Evolutionary conservation across 2,888 invertebrate genomes (phyloP).

Genomic region (Dendrolimus houi): DNA sequence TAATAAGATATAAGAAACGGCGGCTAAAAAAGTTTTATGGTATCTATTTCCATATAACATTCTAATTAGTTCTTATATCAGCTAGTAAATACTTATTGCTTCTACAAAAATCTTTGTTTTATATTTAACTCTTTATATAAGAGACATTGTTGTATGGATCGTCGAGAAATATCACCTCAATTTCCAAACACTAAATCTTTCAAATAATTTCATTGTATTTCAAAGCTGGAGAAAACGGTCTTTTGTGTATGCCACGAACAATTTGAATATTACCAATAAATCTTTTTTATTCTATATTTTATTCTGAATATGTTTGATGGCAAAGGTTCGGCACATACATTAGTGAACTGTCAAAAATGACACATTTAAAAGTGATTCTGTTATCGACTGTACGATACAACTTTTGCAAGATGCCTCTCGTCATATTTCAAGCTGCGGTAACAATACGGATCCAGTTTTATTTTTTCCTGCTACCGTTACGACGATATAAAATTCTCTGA

Average conservation of each 20-base stretch:
- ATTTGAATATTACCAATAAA: constrained; percentile 5
- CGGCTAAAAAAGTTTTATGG: too few relatives aligned
- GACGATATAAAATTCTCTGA: constrained; percentile 5
- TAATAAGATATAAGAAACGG: too few relatives aligned
- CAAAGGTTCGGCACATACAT: constrained; percentile 9
- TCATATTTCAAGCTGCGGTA: constrained; percentile 34
- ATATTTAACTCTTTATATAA: too few relatives aligned
- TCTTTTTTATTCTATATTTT: constrained; percentile 5
- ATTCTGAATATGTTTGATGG: constrained; percentile 2
- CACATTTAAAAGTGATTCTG: constrained; percentile 22
- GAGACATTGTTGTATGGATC: neutral
- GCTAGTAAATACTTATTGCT: too few relatives aligned
- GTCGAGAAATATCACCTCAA: neutral
- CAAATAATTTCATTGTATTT: constrained; percentile 4
- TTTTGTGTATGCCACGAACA: neutral
- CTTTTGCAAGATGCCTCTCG: constrained; percentile 24
- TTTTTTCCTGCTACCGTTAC: constrained; percentile 21
- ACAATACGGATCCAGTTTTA: constrained; percentile 27
- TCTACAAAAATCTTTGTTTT: too few relatives aligned
- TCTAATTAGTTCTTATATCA: too few relatives aligned
- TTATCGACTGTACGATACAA: constrained; percentile 27
- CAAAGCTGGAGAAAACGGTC: neutral
- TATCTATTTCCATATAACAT: too few relatives aligned
- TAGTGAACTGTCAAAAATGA: constrained; percentile 19
- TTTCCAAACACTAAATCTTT: constrained; percentile 1